Conservation (phyloP, 2,888 invertebrate species). For the Cerastoderma edule region DNA sequence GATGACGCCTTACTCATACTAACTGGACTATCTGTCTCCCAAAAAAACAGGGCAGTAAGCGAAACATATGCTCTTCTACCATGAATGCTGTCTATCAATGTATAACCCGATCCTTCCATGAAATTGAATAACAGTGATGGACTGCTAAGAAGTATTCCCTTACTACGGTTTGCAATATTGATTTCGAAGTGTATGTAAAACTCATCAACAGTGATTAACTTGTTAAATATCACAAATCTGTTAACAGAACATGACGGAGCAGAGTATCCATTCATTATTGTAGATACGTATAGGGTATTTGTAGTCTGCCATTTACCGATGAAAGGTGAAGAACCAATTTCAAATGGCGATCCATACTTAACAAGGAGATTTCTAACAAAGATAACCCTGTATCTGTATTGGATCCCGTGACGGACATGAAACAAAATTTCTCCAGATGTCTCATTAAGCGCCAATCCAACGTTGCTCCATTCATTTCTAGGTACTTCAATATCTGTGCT, state of each 20-base stretch:
- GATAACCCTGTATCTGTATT: conserved; percentile 28
- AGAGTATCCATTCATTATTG: background rate
- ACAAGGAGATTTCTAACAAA: conserved; percentile 26
- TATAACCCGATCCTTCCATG: conserved; percentile 32
- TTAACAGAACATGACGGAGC: conserved; percentile 22
- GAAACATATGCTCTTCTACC: conserved; percentile 23
- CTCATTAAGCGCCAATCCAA: conserved; percentile 46
- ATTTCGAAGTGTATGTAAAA: conserved; percentile 13
- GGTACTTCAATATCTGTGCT: conserved; percentile 52
- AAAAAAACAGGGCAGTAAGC: conserved; percentile 6
- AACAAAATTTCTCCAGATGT: conserved; percentile 35
- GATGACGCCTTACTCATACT: no score
- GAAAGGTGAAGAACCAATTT: conserved; percentile 9
- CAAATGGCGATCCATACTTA: conserved; percentile 33
- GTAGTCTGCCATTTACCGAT: conserved; percentile 44
- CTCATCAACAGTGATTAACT: conserved; percentile 3
- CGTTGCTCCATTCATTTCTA: conserved; percentile 61
- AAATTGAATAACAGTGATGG: conserved; percentile 40
- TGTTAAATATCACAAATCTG: conserved; percentile 28
- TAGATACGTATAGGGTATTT: conserved; percentile 9
- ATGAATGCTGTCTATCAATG: conserved; percentile 18
- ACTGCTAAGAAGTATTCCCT: background rate
- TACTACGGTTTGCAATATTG: background rate
- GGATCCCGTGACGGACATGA: conserved; percentile 32
- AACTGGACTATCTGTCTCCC: conserved; percentile 31